phyloP scores from a whole-genome alignment of 1,140 invertebrate species.

The Grapholita molesta region DNA sequence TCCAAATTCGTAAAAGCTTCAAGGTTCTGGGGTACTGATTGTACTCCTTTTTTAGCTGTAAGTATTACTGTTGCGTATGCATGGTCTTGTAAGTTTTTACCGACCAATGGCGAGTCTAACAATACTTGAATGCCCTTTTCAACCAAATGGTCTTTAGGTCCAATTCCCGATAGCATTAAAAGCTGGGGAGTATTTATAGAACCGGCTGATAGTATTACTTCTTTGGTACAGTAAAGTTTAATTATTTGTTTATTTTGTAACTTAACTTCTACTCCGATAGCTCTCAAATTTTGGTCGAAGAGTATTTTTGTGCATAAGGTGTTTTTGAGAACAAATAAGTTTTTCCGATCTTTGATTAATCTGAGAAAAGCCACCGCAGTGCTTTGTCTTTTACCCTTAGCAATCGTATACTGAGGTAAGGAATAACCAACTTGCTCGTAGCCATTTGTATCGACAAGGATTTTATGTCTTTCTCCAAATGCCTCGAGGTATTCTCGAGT shows the following conservation, averaged over 20 bases:
- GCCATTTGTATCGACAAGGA: slow-evolving; percentile 88
- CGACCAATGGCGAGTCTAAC: slow-evolving; percentile 81
- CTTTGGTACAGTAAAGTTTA: slow-evolving; percentile 81
- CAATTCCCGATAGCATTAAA: slow-evolving; percentile 90
- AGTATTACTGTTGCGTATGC: slow-evolving; percentile 83
- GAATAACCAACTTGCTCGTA: slow-evolving; percentile 88
- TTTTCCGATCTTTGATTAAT: slow-evolving; percentile 84
- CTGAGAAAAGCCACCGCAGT: slow-evolving; percentile 90
- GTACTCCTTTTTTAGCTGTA: slow-evolving; percentile 48
- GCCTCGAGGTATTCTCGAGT: slow-evolving; percentile 78
- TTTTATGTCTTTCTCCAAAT: slow-evolving; percentile 88
- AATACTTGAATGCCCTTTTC: slow-evolving; percentile 82
- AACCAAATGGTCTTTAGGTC: slow-evolving; percentile 83
- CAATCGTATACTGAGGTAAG: slow-evolving; percentile 89
- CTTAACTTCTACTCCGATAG: slow-evolving; percentile 83
- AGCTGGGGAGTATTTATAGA: slow-evolving; percentile 86
- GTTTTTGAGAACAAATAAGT: slow-evolving; percentile 87
- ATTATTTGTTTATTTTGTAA: slow-evolving; percentile 80
- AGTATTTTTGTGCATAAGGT: slow-evolving; percentile 79
- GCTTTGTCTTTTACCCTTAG: slow-evolving; percentile 88
- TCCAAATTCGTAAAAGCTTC: background rate
- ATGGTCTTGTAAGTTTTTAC: slow-evolving; percentile 86
- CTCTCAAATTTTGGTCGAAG: slow-evolving; percentile 80
- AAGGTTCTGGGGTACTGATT: background rate
- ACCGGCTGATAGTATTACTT: slow-evolving; percentile 86